phyloP scores from a whole-genome alignment of 2,888 invertebrate genomes.

The Melanostoma mellinum region DNA sequence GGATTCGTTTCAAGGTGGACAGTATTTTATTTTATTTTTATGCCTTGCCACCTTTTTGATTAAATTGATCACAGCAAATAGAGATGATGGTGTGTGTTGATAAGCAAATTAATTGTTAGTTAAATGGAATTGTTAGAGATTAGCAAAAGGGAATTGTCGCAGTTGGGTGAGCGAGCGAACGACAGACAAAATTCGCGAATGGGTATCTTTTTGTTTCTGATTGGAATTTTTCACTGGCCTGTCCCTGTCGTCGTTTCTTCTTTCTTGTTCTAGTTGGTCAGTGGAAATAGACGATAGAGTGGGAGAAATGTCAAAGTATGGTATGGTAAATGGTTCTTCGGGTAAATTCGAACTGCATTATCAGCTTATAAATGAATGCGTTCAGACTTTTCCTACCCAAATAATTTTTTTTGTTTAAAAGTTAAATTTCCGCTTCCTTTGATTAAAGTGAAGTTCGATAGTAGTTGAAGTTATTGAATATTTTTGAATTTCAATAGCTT shows the following conservation, averaged over 20 bases:
- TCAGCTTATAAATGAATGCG: constrained; percentile 6
- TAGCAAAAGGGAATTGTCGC: constrained; percentile 8
- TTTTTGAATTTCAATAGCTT: no score
- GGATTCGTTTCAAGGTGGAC: constrained; percentile 64
- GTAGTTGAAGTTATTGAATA: no score
- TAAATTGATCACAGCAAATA: constrained; percentile 1
- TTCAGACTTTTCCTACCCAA: constrained; percentile 23
- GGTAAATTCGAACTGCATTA: constrained; percentile 7
- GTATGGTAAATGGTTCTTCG: background rate
- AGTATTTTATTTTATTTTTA: constrained; percentile 45
- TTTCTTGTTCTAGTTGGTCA: constrained; percentile 41
- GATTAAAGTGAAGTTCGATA: no score
- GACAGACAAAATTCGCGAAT: constrained; percentile 52
- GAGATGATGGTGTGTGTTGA: background rate
- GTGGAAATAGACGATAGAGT: background rate
- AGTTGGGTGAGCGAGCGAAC: constrained; percentile 44
- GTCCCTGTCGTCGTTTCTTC: background rate
- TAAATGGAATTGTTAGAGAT: constrained; percentile 21
- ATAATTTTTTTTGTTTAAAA: no score
- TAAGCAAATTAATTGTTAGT: background rate
- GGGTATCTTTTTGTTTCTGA: constrained; percentile 56
- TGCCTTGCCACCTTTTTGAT: constrained; percentile 52
- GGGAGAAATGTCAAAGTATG: constrained; percentile 33
- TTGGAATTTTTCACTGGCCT: constrained; percentile 45
- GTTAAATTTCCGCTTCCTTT: no score